phyloP scores from a whole-genome alignment of 2,113 vertebrate species.

The Cyrtonyx montezumae region DNA sequence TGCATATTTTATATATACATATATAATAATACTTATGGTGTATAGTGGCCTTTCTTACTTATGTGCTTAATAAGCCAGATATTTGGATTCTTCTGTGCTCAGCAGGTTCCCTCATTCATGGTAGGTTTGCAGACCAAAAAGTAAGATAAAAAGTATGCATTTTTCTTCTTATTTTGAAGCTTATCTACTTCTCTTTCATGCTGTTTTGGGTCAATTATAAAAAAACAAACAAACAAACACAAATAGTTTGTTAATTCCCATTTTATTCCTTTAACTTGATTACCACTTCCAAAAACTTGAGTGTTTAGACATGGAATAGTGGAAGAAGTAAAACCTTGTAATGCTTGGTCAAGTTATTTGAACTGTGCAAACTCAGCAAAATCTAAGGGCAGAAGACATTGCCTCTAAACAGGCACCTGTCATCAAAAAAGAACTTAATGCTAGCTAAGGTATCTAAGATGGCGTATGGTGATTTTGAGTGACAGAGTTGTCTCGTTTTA shows the following conservation, averaged over 20 bases:
- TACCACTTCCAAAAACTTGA: background rate
- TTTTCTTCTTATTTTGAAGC: background rate
- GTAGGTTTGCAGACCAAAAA: background rate
- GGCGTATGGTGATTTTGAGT: background rate
- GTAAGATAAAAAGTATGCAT: background rate
- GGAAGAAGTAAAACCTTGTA: background rate
- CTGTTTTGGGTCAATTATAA: background rate
- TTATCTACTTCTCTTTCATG: background rate
- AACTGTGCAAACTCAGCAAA: background rate
- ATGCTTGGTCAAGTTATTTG: background rate
- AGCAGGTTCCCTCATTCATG: background rate
- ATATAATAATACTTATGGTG: background rate
- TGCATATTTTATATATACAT: background rate
- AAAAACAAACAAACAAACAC: background rate
- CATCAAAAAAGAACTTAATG: background rate
- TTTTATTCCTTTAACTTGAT: background rate
- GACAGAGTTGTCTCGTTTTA: background rate
- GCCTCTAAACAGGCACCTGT: background rate
- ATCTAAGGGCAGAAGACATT: background rate
- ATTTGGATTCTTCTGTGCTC: background rate
- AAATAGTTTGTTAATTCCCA: background rate
- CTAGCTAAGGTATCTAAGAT: background rate
- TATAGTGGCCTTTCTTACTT: background rate
- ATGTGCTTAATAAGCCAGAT: background rate
- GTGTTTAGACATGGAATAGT: background rate